These are phyloP conservation scores for Promerops cafer DNA, from an alignment of 2,113 vertebrate genomes.

Conservation along the genomic window DNA sequence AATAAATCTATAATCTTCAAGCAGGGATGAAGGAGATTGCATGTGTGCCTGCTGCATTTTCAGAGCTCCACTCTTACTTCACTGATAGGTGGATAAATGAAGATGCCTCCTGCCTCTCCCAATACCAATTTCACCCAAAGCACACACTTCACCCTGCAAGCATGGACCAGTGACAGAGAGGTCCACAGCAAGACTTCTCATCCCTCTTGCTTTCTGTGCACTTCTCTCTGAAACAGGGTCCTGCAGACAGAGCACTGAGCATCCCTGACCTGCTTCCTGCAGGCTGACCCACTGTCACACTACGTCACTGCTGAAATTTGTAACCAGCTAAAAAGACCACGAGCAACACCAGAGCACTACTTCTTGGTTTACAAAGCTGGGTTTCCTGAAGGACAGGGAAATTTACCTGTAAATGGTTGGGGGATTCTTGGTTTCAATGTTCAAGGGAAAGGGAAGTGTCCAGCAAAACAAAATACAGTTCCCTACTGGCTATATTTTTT, in stretches of 20 bases:
- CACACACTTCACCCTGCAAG: accelerated
- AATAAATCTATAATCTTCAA: neutral
- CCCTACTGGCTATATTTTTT: neutral
- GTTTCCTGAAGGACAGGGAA: neutral
- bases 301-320: neutral
- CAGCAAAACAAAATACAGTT: neutral
- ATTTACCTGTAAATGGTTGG: neutral
- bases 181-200: neutral
- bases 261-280: neutral
- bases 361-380: neutral
- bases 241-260: neutral
- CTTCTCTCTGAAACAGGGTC: neutral
- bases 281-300: neutral
- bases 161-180: neutral
- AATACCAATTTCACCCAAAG: neutral
- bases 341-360: neutral
- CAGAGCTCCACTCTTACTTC: neutral
- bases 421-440: neutral
- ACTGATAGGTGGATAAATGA: neutral
- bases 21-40: neutral
- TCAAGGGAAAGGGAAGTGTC: neutral
- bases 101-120: neutral
- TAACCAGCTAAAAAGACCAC: neutral
- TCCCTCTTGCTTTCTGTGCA: neutral
- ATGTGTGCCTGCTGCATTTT: neutral